Percentiles rank a stretch among this genome's conserved stretches.
These are phyloP conservation scores for Latheticus oryzae DNA, from an alignment of 2,888 invertebrate genomes.

Conservation along the genomic window DNA sequence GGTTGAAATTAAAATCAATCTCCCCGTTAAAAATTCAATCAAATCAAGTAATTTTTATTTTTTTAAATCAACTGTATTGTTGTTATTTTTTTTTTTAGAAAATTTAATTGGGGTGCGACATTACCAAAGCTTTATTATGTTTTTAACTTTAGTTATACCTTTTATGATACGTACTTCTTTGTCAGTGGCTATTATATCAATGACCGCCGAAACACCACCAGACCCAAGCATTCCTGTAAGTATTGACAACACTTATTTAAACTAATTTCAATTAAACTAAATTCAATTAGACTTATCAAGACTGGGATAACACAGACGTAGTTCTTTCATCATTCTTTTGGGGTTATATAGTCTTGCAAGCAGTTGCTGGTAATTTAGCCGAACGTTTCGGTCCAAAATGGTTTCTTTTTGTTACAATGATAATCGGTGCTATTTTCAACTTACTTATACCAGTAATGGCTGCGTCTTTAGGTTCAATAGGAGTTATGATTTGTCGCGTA, in stretches of 20 bases:
- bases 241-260: too few species aligned
- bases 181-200: conserved; percentile 79
- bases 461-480: conserved; percentile 69
- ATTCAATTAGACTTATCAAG: conserved; percentile 67
- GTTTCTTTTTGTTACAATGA: conserved; percentile 70
- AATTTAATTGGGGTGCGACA: conserved; percentile 71
- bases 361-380: conserved; percentile 77
- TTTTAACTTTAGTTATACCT: conserved; percentile 70
- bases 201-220: conserved; percentile 67
- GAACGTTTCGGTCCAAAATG: conserved; percentile 79
- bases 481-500: conserved; percentile 74
- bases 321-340: conserved; percentile 82
- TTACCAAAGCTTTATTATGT: conserved; percentile 64
- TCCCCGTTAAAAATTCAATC: too few species aligned
- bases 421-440: conserved; percentile 73
- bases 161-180: conserved; percentile 75
- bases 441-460: conserved; percentile 77
- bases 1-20: too few species aligned
- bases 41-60: too few species aligned
- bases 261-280: too few species aligned
- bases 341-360: conserved; percentile 80
- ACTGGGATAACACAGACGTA: conserved; percentile 69
- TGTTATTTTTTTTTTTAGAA: neutral
- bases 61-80: too few species aligned
- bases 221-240: conserved; percentile 66